Evolutionary conservation across 2,113 vertebrate species (phyloP).

Genomic region (Zeus faber): DNA sequence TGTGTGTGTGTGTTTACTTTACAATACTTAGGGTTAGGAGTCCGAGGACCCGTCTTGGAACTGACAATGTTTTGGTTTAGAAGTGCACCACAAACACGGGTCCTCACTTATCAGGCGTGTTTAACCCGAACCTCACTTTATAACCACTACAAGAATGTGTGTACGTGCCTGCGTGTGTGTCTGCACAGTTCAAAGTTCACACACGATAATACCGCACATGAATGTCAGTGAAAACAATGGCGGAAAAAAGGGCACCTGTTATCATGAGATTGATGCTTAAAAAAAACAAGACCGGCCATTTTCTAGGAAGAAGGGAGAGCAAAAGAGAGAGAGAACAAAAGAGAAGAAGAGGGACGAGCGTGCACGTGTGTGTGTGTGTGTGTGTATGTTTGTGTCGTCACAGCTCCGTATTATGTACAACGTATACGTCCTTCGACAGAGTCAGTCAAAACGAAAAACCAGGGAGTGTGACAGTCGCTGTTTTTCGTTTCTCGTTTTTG

Average conservation of each 20-base stretch:
- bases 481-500: no score
- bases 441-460: no score
- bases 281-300: slow-evolving; percentile 3
- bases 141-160: no score
- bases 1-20: background rate
- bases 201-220: background rate
- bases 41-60: no score
- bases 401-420: no score
- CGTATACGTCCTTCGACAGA: no score
- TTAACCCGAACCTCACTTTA: no score
- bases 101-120: no score
- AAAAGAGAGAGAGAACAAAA: background rate
- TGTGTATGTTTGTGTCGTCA: background rate
- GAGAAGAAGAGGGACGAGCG: background rate
- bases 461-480: no score
- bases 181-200: slow-evolving; percentile 19
- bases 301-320: background rate
- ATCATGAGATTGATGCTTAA: background rate
- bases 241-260: slow-evolving; percentile 36
- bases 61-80: no score
- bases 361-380: background rate
- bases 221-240: slow-evolving; percentile 18
- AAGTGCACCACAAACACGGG: no score
- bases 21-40: no score
- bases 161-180: background rate